Percentiles rank a stretch among this genome's conserved stretches.
Conservation (phyloP, 2,888 invertebrate genomes). For the Sacculina carcini region DNA sequence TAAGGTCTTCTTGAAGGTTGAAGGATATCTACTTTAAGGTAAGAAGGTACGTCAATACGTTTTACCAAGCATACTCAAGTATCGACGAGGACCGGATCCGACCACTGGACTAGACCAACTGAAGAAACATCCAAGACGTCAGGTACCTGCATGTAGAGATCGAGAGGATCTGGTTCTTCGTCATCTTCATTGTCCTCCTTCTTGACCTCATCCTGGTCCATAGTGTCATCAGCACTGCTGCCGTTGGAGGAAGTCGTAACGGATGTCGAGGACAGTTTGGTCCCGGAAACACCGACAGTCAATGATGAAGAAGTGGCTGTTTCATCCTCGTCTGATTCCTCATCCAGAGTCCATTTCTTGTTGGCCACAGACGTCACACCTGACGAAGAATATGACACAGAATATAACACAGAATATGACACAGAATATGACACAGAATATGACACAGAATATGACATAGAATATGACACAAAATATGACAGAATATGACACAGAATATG, state of each 20-base stretch:
- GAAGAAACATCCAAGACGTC: neutral
- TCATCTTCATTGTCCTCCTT: slow-evolving; percentile 41
- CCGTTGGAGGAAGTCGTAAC: too few species aligned
- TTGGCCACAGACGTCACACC: slow-evolving; percentile 12
- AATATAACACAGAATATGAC: too few species aligned
- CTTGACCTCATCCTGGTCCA: slow-evolving; percentile 15
- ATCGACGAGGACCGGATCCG: neutral
- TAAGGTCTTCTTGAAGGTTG: too few species aligned
- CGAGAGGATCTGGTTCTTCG: slow-evolving; percentile 84
- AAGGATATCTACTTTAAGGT: too few species aligned
- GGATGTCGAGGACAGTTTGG: too few species aligned
- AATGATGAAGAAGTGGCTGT: slow-evolving; percentile 27
- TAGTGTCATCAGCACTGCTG: slow-evolving; percentile 14
- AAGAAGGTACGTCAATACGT: too few species aligned
- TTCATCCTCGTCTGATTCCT: slow-evolving; percentile 59
- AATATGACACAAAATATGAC: too few species aligned
- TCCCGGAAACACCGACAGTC: slow-evolving; percentile 13
- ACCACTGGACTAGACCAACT: neutral
- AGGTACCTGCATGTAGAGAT: slow-evolving; percentile 84
- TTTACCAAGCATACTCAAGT: neutral
- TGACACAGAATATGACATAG: too few species aligned
- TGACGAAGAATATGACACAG: too few species aligned
- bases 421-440: too few species aligned
- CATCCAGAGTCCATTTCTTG: slow-evolving; percentile 86
- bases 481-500: too few species aligned